Percentiles rank a stretch among this genome's conserved stretches.
phyloP scores from a whole-genome alignment of 2,888 invertebrate species.

The Lutraria lutraria region DNA sequence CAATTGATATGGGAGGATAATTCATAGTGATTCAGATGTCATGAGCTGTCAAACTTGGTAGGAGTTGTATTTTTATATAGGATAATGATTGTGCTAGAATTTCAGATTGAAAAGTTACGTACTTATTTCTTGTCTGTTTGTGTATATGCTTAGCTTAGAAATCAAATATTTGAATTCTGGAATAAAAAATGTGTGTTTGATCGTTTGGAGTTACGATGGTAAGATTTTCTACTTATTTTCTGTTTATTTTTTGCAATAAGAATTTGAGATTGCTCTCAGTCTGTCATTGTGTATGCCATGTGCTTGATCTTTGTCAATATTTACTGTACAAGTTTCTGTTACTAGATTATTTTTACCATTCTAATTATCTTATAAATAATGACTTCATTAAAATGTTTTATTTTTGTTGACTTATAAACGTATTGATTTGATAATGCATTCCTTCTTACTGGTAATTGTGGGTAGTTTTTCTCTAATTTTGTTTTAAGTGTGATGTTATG shows the following conservation, averaged over 20 bases:
- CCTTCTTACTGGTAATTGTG: not conserved
- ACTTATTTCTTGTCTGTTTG: not conserved
- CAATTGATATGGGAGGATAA: not conserved
- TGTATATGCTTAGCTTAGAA: constrained; percentile 16
- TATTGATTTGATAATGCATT: not conserved
- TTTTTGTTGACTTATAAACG: not conserved
- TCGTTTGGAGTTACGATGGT: not conserved
- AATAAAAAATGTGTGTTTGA: not conserved
- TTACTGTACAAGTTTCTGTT: too few relatives aligned
- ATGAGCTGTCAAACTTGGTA: constrained; percentile 39
- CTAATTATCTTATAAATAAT: too few relatives aligned
- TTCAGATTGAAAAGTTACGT: not conserved
- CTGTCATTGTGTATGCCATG: not conserved
- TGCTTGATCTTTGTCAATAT: not conserved
- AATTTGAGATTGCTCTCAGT: not conserved
- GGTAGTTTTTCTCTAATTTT: not conserved
- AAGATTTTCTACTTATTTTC: not conserved
- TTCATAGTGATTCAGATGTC: constrained; percentile 29
- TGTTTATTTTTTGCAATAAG: not conserved
- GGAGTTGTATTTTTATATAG: constrained; percentile 31
- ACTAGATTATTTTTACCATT: too few relatives aligned
- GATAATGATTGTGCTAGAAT: constrained; percentile 7
- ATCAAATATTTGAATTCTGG: not conserved
- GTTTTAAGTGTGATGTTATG: not conserved
- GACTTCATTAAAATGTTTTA: too few relatives aligned